These are phyloP conservation scores for Aspidiotus destructor DNA, from an alignment of 2,888 invertebrate species.

Conservation along the genomic window DNA sequence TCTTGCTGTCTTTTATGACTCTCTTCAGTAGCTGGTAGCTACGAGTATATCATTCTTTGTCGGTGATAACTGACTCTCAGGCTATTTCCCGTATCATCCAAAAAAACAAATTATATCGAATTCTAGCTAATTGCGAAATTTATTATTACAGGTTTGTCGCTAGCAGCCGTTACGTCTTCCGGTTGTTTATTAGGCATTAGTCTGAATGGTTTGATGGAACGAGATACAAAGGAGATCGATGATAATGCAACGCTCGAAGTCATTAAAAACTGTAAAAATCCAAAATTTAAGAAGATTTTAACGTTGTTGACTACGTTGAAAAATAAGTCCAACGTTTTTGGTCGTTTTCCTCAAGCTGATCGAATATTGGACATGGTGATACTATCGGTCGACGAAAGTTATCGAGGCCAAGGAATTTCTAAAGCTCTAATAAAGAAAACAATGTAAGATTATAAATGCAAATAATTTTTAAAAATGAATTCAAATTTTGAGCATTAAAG, in stretches of 20 bases:
- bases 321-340: slow-evolving; percentile 48
- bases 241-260: slow-evolving; percentile 43
- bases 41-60: too few relatives aligned
- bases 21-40: too few relatives aligned
- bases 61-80: too few relatives aligned
- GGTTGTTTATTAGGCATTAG: slow-evolving; percentile 52
- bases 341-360: slow-evolving; percentile 49
- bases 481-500: too few relatives aligned
- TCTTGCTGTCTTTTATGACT: too few relatives aligned
- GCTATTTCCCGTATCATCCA: too few relatives aligned
- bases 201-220: slow-evolving; percentile 45
- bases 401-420: slow-evolving; percentile 58
- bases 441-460: slow-evolving; percentile 47
- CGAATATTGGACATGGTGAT: slow-evolving; percentile 54
- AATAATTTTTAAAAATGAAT: too few relatives aligned
- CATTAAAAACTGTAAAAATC: slow-evolving; percentile 11
- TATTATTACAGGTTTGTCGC: slow-evolving; percentile 43
- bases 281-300: slow-evolving; percentile 56
- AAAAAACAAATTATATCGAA: too few relatives aligned
- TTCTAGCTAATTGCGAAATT: neutral
- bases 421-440: slow-evolving; percentile 52
- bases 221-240: slow-evolving; percentile 45
- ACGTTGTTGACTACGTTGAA: slow-evolving; percentile 52
- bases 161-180: slow-evolving; percentile 52
- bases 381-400: slow-evolving; percentile 55